Evolutionary conservation across 2,888 invertebrate species (phyloP), one percentile per base, ranked within the genome.

Genomic region (Nesidiocoris tenuis): DNA sequence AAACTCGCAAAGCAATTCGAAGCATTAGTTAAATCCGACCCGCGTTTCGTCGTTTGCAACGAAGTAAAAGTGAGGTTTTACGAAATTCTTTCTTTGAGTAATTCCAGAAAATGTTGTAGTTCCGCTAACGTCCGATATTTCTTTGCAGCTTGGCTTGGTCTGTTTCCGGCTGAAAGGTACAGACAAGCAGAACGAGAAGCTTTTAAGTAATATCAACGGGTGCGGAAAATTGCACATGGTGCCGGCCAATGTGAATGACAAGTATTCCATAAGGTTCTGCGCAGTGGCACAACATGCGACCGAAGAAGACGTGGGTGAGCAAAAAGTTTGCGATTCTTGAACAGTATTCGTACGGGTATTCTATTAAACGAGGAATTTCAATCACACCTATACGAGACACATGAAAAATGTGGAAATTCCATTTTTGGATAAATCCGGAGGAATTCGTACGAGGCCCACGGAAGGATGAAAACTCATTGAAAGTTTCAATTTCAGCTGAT

Each of bases 161-260:
- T 96, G 96, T 83, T 97, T 97, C 83, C 91, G 96, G 0, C 87
- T 96, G 17, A 90, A 90, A 82, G 94, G 94, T 74, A 84, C 86
- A 2, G 90, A 91, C 81, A 91, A 92, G 81, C 82, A 95, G 68
- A 98, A 98, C 83, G 95, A 97, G 84, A 95, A 94, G 83, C 86
- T 98, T 56, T 85, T 98, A 81, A 94, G 95, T 77, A 89, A 90
- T 79, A 95, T 98, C 81, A 98, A 98, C 83, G 96, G 94, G 77
- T 96, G 96, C 2, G 98, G 96, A 16, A 93, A 93, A 83, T 86
- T 98, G 78, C 98, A 98, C 84, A 98, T 98, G 97, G 97, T 97
- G 12, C 97, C 97, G 0, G 94, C 97, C 0, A 90, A 89, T 61
- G 91, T 96, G 19, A 92, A 94, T 82, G 95, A 96, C 66, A 90